phyloP scores from a whole-genome alignment of 2,888 invertebrate species.

The Portevinia maculata region DNA sequence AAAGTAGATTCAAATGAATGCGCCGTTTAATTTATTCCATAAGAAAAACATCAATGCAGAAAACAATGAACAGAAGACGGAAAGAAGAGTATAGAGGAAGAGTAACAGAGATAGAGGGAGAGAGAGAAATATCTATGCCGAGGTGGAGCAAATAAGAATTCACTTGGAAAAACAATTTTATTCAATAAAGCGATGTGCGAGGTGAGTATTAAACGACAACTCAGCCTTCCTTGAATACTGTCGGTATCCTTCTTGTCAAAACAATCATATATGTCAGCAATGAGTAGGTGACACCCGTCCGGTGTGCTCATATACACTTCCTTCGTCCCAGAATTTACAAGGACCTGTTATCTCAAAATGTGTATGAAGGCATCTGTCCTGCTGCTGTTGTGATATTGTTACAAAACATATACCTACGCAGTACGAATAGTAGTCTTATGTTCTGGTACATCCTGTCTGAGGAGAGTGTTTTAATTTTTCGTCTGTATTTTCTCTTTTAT shows the following conservation, averaged over 20 bases:
- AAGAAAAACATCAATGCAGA: constrained; percentile 39
- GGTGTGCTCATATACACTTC: constrained; percentile 37
- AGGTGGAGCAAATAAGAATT: constrained; percentile 37
- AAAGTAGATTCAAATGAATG: constrained; percentile 64
- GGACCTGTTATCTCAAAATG: constrained; percentile 20
- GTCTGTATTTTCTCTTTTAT: not conserved
- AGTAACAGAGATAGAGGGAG: not conserved
- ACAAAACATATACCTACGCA: constrained; percentile 20
- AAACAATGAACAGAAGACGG: not conserved
- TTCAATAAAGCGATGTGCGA: constrained; percentile 29
- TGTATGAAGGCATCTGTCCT: constrained; percentile 2
- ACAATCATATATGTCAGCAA: constrained; percentile 34
- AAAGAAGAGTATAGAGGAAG: not conserved
- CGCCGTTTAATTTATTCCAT: constrained; percentile 66
- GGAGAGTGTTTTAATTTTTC: not conserved
- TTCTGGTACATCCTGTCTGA: constrained; percentile 8
- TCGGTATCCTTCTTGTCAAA: constrained; percentile 14
- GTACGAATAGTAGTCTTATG: not conserved
- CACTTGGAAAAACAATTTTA: constrained; percentile 67
- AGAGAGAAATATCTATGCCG: not conserved
- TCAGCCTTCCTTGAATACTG: not conserved
- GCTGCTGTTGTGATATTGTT: constrained; percentile 1
- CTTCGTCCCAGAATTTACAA: no score
- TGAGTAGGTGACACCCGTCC: constrained; percentile 51
- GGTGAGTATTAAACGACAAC: constrained; percentile 36